Percentiles rank a stretch among this genome's conserved stretches.
These are phyloP conservation scores for Xanthorhoe spadicearia DNA, from an alignment of 2,888 invertebrate genomes.

Conservation along the genomic window DNA sequence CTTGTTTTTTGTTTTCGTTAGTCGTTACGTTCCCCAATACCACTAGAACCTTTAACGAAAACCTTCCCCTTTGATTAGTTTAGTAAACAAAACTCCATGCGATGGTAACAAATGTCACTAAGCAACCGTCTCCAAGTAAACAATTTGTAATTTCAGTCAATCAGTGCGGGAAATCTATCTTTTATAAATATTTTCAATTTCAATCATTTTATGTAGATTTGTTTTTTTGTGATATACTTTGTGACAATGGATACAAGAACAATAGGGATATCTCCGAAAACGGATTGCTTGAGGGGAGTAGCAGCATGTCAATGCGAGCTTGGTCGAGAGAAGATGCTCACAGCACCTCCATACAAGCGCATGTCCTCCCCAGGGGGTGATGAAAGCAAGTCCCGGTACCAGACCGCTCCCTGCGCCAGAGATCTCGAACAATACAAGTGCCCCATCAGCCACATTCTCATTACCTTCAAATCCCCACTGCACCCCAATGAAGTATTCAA, in stretches of 20 bases:
- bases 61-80: background rate
- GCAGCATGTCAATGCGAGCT: constrained; percentile 75
- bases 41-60: background rate
- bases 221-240: constrained; percentile 20
- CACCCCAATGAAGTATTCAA: constrained; percentile 70
- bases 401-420: constrained; percentile 70
- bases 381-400: constrained; percentile 60
- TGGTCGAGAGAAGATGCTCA: constrained; percentile 76
- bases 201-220: constrained; percentile 31
- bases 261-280: constrained; percentile 61
- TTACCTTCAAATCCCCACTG: constrained; percentile 73
- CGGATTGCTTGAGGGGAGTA: constrained; percentile 59
- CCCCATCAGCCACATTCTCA: constrained; percentile 72
- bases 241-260: constrained; percentile 53
- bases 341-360: constrained; percentile 72
- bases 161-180: constrained; percentile 34
- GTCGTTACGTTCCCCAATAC: background rate
- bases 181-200: constrained; percentile 39
- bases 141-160: constrained; percentile 37
- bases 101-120: constrained; percentile 40
- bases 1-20: background rate
- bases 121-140: constrained; percentile 60
- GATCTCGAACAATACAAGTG: constrained; percentile 69
- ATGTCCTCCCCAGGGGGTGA: constrained; percentile 52
- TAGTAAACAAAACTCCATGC: constrained; percentile 6